Base-by-base conservation (phyloP, 2,888 invertebrate genomes). In the Pristionchus japonicus region DNA sequence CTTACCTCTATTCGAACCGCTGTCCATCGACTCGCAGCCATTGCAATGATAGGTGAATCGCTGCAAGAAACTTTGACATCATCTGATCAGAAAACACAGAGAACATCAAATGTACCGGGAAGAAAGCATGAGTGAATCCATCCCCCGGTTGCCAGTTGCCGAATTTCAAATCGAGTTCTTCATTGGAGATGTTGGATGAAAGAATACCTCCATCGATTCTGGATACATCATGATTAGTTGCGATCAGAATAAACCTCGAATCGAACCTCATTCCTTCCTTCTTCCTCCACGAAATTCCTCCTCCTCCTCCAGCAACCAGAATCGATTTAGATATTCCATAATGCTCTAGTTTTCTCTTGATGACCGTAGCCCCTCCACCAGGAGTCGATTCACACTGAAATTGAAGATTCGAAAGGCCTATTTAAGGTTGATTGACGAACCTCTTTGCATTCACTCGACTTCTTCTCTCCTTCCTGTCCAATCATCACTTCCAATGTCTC, bases 251-350 rank as follows among this genome's bases (percentile, higher is more conserved):
- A 20, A 40, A 9, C 40, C 23, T 11, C 23, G 2, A 20, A 2
- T 74, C 40, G 11, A 40, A 40, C 77, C 13, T 57, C 13, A 84
- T 34, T 23, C 40, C 49, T 47, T 34, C 86, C 49, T 31, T 64
- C 17, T 27, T 61, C 74, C 37, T 70, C 49, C 31, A 40, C 31
- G 13, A 34, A 15, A 43, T 27, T 77, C 77, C 52, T 43, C 27
- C 86, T 23, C 86, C 86, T 15, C 86, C 86, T 52, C 86, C 85
- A 85, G 85, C 85, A 0, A 85, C 77, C 0, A 77, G 27, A 43
- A 77, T 40, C 1, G 43, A 11, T 4, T 20, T 64, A 9, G 31
- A 43, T 27, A 77, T 40, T 7, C 15, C 23, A 6, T 23, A 4
- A 43, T 27, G 23, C n/a, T 85, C 37, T 17, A 23, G 47, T 47